phyloP scores from a whole-genome alignment of 2,888 invertebrate species.

The Hartigia nigra region DNA sequence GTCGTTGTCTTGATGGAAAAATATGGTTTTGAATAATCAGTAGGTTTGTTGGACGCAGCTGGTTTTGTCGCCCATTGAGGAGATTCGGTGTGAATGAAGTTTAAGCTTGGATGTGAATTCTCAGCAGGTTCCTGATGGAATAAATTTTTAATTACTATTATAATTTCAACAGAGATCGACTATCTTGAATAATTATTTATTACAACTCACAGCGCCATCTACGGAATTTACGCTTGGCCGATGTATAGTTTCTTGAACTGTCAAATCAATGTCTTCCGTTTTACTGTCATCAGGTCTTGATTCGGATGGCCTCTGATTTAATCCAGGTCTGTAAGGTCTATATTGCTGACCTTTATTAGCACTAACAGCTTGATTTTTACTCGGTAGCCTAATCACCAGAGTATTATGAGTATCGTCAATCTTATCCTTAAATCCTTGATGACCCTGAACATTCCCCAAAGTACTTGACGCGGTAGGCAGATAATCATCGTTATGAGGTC shows the following conservation, averaged over 20 bases:
- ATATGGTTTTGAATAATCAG: constrained; percentile 53
- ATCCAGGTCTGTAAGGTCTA: constrained; percentile 47
- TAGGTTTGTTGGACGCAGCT: constrained; percentile 40
- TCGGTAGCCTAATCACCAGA: constrained; percentile 51
- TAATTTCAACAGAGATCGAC: neutral
- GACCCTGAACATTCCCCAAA: constrained; percentile 17
- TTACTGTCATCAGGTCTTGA: constrained; percentile 51
- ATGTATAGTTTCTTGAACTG: constrained; percentile 55
- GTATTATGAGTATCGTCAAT: constrained; percentile 48
- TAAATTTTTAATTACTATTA: neutral
- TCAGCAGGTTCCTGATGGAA: constrained; percentile 44
- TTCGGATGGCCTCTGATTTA: constrained; percentile 47
- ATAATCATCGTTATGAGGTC: constrained; percentile 21
- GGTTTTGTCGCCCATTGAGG: constrained; percentile 60
- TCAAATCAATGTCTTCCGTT: constrained; percentile 48
- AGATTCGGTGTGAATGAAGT: constrained; percentile 55
- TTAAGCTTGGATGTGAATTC: constrained; percentile 42
- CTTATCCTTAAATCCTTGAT: constrained; percentile 55
- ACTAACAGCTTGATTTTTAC: constrained; percentile 48
- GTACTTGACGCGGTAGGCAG: neutral
- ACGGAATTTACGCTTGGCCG: constrained; percentile 56
- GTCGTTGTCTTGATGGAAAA: constrained; percentile 57
- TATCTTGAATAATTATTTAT: neutral
- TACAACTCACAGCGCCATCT: constrained; percentile 47
- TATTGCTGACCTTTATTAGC: constrained; percentile 37